Percentiles rank a stretch among this genome's conserved stretches.
Conservation (phyloP, 2,888 invertebrate genomes). For the Timema podura region DNA sequence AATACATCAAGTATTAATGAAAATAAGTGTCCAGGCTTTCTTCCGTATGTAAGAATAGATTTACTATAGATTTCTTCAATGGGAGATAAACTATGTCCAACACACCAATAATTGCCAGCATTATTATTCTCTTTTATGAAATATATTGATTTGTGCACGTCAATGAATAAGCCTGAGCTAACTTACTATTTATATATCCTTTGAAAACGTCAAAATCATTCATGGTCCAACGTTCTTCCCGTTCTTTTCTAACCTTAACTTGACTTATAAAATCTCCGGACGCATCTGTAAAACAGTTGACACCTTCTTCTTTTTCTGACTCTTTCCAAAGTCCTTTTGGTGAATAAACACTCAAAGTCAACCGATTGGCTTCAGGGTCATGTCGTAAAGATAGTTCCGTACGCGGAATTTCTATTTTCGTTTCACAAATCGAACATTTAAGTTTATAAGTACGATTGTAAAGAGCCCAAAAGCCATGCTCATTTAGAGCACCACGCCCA, state of each 20-base stretch:
- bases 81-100: conserved; percentile 51
- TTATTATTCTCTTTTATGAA: conserved; percentile 50
- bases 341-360: conserved; percentile 51
- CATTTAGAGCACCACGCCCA: not conserved
- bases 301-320: conserved; percentile 46
- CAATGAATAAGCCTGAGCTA: conserved; percentile 27
- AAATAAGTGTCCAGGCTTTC: conserved; percentile 39
- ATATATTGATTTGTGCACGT: conserved; percentile 47
- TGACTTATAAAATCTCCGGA: conserved; percentile 49
- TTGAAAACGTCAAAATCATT: conserved; percentile 28
- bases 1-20: conserved; percentile 39
- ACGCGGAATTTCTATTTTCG: not conserved
- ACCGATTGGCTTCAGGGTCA: not conserved
- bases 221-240: conserved; percentile 33
- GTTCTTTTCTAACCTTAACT: conserved; percentile 46
- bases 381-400: conserved; percentile 9
- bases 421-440: too few species aligned
- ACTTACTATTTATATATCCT: conserved; percentile 35
- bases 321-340: conserved; percentile 54
- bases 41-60: conserved; percentile 49
- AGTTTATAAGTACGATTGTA: too few species aligned
- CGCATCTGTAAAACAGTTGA: conserved; percentile 60
- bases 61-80: conserved; percentile 51
- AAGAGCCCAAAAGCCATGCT: not conserved
- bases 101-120: conserved; percentile 63